A percentile compares a stretch with the other conserved stretches of the same genome.
These are phyloP conservation scores for Melanostoma scalare DNA, from an alignment of 2,888 invertebrate species.

Conservation along the genomic window DNA sequence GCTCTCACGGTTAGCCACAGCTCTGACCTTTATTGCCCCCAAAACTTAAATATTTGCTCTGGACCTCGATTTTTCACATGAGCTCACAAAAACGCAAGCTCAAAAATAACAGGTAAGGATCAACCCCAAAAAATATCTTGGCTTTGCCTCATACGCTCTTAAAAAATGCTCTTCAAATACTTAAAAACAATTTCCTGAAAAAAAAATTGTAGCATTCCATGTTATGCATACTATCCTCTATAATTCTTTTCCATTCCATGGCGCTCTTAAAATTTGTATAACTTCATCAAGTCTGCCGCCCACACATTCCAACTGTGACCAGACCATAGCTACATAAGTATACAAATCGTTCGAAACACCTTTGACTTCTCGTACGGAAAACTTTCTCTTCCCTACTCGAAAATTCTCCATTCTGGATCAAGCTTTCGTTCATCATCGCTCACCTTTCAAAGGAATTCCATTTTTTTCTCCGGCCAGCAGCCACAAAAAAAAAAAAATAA, in stretches of 20 bases:
- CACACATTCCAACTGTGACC: constrained; percentile 34
- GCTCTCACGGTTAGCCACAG: too few species aligned
- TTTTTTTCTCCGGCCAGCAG: constrained; percentile 33
- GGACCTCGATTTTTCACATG: too few species aligned
- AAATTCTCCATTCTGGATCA: constrained; percentile 18
- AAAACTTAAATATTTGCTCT: too few species aligned
- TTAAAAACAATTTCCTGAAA: too few species aligned
- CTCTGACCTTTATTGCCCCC: too few species aligned
- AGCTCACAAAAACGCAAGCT: too few species aligned
- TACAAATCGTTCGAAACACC: constrained; percentile 57
- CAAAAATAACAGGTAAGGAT: too few species aligned
- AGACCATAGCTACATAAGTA: constrained; percentile 42
- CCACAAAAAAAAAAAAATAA: constrained; percentile 6
- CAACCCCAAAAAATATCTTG: too few species aligned
- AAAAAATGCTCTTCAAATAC: too few species aligned
- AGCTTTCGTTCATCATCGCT: constrained; percentile 19
- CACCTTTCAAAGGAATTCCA: constrained; percentile 64
- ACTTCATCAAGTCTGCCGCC: constrained; percentile 49
- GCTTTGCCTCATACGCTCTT: too few species aligned
- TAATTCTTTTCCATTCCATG: too few species aligned
- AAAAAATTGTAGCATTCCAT: background rate
- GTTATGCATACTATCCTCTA: too few species aligned
- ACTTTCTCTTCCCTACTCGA: constrained; percentile 18
- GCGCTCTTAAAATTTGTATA: constrained; percentile 1
- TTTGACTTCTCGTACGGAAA: constrained; percentile 66